Percentiles rank a stretch among this genome's conserved stretches.
phyloP scores from a whole-genome alignment of 2,113 vertebrate genomes.

The Nyctereutes procyonoides region DNA sequence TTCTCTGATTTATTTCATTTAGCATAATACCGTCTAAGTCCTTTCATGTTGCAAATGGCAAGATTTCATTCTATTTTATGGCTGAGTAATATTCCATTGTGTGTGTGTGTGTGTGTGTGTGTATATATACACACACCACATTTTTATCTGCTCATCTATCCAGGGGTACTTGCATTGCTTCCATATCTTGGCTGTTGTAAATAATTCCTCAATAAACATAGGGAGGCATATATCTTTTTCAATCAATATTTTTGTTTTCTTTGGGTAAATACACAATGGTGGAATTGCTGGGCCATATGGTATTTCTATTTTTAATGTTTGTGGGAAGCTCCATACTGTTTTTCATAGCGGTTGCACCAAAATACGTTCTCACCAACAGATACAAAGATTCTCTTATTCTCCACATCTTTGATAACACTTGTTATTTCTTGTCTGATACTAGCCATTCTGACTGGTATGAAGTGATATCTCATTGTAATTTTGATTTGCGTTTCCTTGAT shows the following conservation, averaged over 20 bases:
- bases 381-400: not conserved
- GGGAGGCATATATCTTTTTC: not conserved
- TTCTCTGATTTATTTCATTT: not conserved
- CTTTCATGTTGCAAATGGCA: not conserved
- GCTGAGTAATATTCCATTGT: not conserved
- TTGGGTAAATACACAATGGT: not conserved
- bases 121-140: not conserved
- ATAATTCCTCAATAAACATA: not conserved
- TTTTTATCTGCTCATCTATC: not conserved
- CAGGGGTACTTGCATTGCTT: not conserved
- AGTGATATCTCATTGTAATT: not conserved
- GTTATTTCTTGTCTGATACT: not conserved
- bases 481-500: not conserved
- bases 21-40: not conserved
- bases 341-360: not conserved
- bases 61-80: not conserved
- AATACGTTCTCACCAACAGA: not conserved
- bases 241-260: not conserved
- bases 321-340: not conserved
- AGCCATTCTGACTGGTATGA: not conserved
- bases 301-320: not conserved
- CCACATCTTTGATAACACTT: not conserved
- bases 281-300: not conserved
- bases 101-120: not conserved
- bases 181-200: not conserved